A percentile compares a stretch with the other conserved stretches of the same genome.
Evolutionary conservation across 2,113 vertebrate species (phyloP).

Genomic region (Menidia beryllina): DNA sequence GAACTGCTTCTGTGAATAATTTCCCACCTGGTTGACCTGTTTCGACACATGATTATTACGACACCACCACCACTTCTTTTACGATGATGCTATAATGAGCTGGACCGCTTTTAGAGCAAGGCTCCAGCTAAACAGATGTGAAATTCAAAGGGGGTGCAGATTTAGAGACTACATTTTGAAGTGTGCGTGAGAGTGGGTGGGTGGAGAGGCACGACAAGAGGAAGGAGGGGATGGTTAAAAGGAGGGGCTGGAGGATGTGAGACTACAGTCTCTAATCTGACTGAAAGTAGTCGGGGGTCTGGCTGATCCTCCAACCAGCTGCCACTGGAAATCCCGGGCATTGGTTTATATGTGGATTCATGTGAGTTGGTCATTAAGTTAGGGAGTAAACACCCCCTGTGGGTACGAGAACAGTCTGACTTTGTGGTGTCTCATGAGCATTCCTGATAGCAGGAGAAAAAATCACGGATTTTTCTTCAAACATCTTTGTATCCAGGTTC

Average conservation of each 20-base stretch:
- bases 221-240: constrained; percentile 18
- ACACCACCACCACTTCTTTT: no score
- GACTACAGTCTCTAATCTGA: constrained; percentile 65
- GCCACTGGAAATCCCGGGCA: constrained; percentile 42
- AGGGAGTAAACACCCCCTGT: constrained; percentile 9
- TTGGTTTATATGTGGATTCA: constrained; percentile 9
- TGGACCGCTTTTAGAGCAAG: constrained; percentile 3
- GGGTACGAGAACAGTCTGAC: background rate
- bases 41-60: background rate
- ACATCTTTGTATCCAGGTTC: background rate
- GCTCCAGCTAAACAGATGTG: constrained; percentile 68
- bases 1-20: constrained; percentile 12
- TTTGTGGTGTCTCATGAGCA: background rate
- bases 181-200: constrained; percentile 22
- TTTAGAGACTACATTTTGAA: constrained; percentile 66
- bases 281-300: constrained; percentile 36
- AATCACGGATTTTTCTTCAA: background rate
- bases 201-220: constrained; percentile 5
- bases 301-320: constrained; percentile 75
- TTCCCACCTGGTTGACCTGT: background rate
- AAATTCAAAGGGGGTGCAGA: constrained; percentile 64
- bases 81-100: background rate
- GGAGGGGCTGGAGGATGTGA: constrained; percentile 38
- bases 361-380: constrained; percentile 23
- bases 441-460: background rate